A percentile compares a stretch with the other conserved stretches of the same genome.
Conservation (phyloP, 2,888 invertebrate genomes). For the Dusona sp. region DNA sequence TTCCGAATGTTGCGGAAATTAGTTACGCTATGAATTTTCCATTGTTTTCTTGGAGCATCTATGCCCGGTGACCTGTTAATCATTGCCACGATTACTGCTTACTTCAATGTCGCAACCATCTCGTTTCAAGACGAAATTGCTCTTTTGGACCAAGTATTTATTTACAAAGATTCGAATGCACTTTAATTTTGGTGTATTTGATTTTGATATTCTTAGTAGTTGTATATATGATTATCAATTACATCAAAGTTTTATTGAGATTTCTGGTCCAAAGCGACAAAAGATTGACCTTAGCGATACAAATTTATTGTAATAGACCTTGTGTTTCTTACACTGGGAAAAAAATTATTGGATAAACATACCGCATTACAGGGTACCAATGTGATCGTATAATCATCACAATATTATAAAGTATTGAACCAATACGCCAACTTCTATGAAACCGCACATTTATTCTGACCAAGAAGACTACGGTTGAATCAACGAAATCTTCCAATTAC, state of each 20-base stretch:
- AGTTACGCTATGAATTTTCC: constrained; percentile 20
- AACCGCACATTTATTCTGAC: too few relatives aligned
- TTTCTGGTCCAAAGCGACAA: neutral
- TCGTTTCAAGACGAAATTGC: constrained; percentile 8
- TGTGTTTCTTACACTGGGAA: neutral
- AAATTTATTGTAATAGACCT: neutral
- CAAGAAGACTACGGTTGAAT: too few relatives aligned
- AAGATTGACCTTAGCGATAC: neutral
- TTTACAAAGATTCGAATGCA: neutral
- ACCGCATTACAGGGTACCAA: too few relatives aligned
- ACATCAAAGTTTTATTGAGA: neutral
- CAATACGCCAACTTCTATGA: too few relatives aligned
- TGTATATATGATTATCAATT: neutral
- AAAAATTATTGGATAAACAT: too few relatives aligned
- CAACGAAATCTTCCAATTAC: too few relatives aligned
- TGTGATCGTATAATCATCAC: too few relatives aligned
- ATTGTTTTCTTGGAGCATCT: constrained; percentile 44
- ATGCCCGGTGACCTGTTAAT: constrained; percentile 54
- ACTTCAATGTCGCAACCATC: constrained; percentile 3
- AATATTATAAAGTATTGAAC: too few relatives aligned
- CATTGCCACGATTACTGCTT: constrained; percentile 32
- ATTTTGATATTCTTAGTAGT: neutral
- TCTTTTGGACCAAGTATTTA: neutral
- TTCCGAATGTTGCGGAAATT: constrained; percentile 21
- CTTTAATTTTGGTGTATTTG: neutral